Evolutionary conservation across 1,140 invertebrate genomes (phyloP), one percentile per base, ranked within the genome.

Genomic region (Cotesia vestalis): DNA sequence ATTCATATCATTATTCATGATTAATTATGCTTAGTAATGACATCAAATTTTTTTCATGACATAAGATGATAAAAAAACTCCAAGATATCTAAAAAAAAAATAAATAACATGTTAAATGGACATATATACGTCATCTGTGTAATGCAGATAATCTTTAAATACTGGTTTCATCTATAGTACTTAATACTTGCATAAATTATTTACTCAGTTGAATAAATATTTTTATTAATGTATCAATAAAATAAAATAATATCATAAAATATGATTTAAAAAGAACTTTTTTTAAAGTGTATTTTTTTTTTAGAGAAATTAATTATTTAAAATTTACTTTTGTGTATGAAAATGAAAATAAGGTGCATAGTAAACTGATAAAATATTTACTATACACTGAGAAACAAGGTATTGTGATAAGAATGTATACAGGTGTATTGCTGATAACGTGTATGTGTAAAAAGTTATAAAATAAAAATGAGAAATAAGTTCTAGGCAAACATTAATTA

Each of bases 351-450:
- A 68, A 59, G 38, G 55, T 38, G 17, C 34, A 59, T 57, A 12
- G 17, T 35, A 40, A 35, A 68, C 53, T 55, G 66, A 68, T 68
- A 68, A 68, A 59, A 12, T 52, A 67, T 27, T 35, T 53, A 34
- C 34, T 34, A 36, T 27, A 4, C n/a, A 46, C 40, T 9, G 6
- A 46, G 2, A 20, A 20, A 35, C 66, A 51, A 59, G 66, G 66
- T 68, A 57, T 17, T 55, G 9, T 55, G 66, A 68, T 68, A 68
- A 68, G 66, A 59, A 59, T 34, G 40, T 46, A 46, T 46, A 8
- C 40, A 46, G 40, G 40, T 46, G 40, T 46, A 46, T 11, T 46
- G 11, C 40, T 46, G 40, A 46, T 46, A 46, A 46, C 40, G 11
- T 46, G 11, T 46, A 57, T 4, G 12, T 4, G n/a, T 1, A 57